Base-by-base conservation (phyloP, 1,140 invertebrate species). In the Drosophila ogumai region DNA sequence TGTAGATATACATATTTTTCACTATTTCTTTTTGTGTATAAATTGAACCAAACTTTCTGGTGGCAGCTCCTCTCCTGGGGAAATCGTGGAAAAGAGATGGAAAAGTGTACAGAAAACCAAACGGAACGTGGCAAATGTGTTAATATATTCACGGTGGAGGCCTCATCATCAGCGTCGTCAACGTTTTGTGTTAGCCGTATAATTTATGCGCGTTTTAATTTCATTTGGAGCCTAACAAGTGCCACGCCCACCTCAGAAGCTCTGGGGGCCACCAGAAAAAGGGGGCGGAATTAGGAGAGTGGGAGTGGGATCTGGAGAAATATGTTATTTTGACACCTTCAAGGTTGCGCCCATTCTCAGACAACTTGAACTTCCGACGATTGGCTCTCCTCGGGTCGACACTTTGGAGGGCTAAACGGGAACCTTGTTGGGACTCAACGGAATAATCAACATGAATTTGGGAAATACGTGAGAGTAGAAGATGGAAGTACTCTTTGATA, bases 261-360 rank as follows among this genome's bases (percentile, higher is more conserved):
- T 49, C 44, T n/a, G 19, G 40, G 25, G 56, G 52, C 49, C n/a
- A 25, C 56, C 59, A 36, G 28, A 9, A 15, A 7, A 28, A 17
- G 55, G 44, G 13, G 13, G 19, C 32, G 15, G 34, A 65, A 61
- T 32, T 61, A 5, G 43, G 19, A 52, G 36, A 25, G 17, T 9
- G 10, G 22, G 5, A 5, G 12, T 25, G 44, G 44, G 6, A 15
- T 1, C 6, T 19, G 41, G 22, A 38, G n/a, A 78, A 85, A 86
- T 88, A 88, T 88, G 84, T 88, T 88, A 88, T 88, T 88, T 88
- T 90, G 81, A 88, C 84, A 88, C 84, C 84, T 88, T 88, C 85
- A 88, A 87, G 79, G 84, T 88, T 87, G 84, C 76, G 72, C 75
- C 82, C 71, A 49, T 43, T 43, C 58, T 40, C 58, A 60, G 44